Evolutionary conservation across 2,888 invertebrate genomes (phyloP), one percentile per base, ranked within the genome.

Genomic region (Ichneumoninae sp.): DNA sequence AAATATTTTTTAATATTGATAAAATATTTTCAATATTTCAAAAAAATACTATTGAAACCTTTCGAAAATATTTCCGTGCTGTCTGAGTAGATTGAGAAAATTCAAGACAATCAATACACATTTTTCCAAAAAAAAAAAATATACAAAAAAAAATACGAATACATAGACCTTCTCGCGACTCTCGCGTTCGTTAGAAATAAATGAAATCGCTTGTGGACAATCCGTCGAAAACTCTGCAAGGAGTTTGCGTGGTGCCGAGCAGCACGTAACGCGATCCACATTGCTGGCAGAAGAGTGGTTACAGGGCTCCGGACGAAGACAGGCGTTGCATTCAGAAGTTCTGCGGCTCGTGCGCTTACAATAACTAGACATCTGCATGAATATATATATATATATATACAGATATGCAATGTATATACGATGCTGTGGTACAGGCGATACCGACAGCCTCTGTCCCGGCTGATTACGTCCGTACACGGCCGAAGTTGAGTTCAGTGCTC

Each of bases 251-350:
- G 54, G 54, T 57, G 68, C 36, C 8, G 66, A 76, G 66, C 22
- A 19, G 65, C n/a, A 30, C 54, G 76, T 77, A 80, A 82, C 60
- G 76, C 82, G 74, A 80, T 84, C 68, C 84, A 84, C 68, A 84
- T 72, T 71, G 86, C 82, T n/a, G 40, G 5, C 40, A 54, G 54
- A 68, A 54, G 76, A 68, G 66, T 78, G 87, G 75, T 57, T 70
- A 26, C 57, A 60, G 80, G 8, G 40, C 40, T 8, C 80, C 52
- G 54, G 69, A 74, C 70, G 87, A 88, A 82, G 87, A 89, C 87
- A 89, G 86, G 87, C 85, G 85, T 79, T 82, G 88, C 88, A 88
- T 88, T 88, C 70, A 88, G 80, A 60, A 66, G 52, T 52, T 79
- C 22, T 76, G 40, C 16, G 57, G 33, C 33, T 54, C 4, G 54